Percentiles rank a stretch among this genome's conserved stretches.
phyloP scores from a whole-genome alignment of 2,113 vertebrate species.

The Ifrita kowaldi region DNA sequence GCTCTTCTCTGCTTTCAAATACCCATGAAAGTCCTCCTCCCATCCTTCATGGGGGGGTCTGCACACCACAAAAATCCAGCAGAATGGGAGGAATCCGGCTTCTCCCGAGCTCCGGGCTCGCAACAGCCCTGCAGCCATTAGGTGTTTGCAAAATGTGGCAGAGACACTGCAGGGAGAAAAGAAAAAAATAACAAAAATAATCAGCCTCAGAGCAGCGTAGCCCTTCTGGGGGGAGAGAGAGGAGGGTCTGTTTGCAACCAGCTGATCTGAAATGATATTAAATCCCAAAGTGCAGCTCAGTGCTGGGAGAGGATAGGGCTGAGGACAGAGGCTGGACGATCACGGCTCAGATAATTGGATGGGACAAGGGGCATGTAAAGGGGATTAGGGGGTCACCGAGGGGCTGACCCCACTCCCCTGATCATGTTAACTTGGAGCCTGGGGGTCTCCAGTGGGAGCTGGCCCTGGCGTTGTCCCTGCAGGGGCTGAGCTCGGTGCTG shows the following conservation, averaged over 20 bases:
- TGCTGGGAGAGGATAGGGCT: neutral
- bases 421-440: neutral
- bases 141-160: neutral
- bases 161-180: neutral
- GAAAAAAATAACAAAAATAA: neutral
- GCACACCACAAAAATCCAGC: neutral
- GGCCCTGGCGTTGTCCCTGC: neutral
- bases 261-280: neutral
- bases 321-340: neutral
- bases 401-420: neutral
- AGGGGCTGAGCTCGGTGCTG: neutral
- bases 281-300: neutral
- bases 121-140: conserved; percentile 29
- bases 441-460: neutral
- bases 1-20: neutral
- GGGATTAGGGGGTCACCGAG: neutral
- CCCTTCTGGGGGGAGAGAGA: neutral
- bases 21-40: neutral
- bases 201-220: neutral
- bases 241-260: neutral
- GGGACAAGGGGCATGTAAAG: conserved; percentile 4
- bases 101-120: neutral
- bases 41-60: neutral
- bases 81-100: neutral
- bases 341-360: neutral